Evolutionary conservation across 2,113 vertebrate genomes (phyloP).

Genomic region (Aythya baeri): DNA sequence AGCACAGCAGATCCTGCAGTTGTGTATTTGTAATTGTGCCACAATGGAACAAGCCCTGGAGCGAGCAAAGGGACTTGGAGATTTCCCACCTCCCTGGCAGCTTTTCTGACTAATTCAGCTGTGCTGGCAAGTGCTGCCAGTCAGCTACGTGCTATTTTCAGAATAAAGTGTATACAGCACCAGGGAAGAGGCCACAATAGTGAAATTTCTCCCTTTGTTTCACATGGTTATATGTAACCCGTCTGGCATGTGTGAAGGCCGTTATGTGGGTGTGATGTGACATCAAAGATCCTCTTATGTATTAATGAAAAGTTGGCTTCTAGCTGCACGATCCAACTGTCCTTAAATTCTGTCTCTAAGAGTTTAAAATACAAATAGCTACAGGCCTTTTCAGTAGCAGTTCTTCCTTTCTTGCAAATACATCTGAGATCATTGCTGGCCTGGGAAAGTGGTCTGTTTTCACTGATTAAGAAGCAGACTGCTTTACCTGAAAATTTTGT

Average conservation of each 20-base stretch:
- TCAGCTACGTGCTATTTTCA: slow-evolving; percentile 5
- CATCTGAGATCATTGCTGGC: not conserved
- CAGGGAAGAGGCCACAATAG: not conserved
- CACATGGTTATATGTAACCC: not conserved
- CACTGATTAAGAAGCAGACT: not conserved
- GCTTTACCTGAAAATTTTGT: not conserved
- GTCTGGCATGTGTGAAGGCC: not conserved
- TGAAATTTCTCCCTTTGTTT: slow-evolving; percentile 2
- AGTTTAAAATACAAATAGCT: not conserved
- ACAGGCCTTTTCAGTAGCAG: not conserved
- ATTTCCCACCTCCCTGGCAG: slow-evolving; percentile 32
- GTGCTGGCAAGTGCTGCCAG: not conserved
- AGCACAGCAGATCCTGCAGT: slow-evolving; percentile 10
- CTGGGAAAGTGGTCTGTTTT: not conserved
- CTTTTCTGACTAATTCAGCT: slow-evolving; percentile 29
- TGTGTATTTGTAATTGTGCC: slow-evolving; percentile 5
- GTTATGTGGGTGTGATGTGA: not conserved
- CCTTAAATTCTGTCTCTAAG: not conserved
- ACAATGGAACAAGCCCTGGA: not conserved
- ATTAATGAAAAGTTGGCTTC: not conserved
- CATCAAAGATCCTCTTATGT: not conserved
- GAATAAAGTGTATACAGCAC: not conserved
- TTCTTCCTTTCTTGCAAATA: not conserved
- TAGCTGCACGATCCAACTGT: not conserved
- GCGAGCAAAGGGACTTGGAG: slow-evolving; percentile 17